Percentiles rank a stretch among this genome's conserved stretches.
Evolutionary conservation across 2,888 invertebrate species (phyloP).

Genomic region (Xylocampa areola): DNA sequence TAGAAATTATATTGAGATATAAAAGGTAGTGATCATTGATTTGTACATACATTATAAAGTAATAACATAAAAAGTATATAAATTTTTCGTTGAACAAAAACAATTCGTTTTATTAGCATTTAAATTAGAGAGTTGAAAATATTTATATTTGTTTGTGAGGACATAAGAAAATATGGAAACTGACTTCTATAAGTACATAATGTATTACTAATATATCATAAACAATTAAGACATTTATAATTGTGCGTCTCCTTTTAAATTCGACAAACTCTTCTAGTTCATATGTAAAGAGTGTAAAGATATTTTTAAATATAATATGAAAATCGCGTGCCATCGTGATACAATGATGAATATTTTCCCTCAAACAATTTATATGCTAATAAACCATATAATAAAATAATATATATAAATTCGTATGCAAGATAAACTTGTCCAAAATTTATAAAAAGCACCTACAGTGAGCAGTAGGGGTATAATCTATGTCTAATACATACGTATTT

Average conservation of each 20-base stretch:
- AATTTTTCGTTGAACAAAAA: conserved; percentile 37
- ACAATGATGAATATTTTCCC: too few species aligned
- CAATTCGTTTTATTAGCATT: conserved; percentile 37
- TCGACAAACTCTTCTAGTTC: too few species aligned
- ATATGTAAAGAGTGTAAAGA: too few species aligned
- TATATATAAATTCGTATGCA: conserved; percentile 58
- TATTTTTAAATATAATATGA: too few species aligned
- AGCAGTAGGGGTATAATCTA: conserved; percentile 51
- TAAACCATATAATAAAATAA: conserved; percentile 32
- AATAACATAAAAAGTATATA: conserved; percentile 34
- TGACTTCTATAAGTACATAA: background rate
- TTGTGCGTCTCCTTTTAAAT: conserved; percentile 28
- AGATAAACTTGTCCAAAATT: conserved; percentile 54
- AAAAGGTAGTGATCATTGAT: conserved; percentile 57
- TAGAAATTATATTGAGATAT: conserved; percentile 62
- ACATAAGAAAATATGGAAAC: too few species aligned
- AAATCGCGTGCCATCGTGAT: too few species aligned
- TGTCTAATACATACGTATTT: conserved; percentile 29
- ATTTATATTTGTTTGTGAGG: background rate
- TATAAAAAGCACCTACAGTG: conserved; percentile 63
- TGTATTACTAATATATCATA: too few species aligned
- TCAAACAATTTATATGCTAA: conserved; percentile 22
- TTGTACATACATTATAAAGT: conserved; percentile 55
- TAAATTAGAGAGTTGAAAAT: conserved; percentile 21
- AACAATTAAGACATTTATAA: conserved; percentile 24